Evolutionary conservation across 1,140 invertebrate species (phyloP).

Genomic region (Brachionus asplanchnoidis): DNA sequence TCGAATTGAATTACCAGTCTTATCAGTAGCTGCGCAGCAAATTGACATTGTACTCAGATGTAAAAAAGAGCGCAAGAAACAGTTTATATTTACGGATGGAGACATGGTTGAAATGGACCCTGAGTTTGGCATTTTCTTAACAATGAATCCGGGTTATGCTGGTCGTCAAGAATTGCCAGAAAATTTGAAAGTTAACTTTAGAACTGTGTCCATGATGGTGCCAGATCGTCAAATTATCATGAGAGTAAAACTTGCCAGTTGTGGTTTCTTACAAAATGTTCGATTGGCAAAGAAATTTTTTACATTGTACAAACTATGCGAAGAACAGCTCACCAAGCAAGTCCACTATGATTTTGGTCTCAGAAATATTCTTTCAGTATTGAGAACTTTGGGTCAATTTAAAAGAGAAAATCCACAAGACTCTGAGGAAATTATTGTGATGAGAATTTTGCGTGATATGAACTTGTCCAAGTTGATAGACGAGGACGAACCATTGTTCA

Average conservation of each 20-base stretch:
- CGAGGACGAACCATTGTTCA: constrained; percentile 91
- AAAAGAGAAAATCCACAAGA: constrained; percentile 84
- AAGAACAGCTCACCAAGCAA: constrained; percentile 94
- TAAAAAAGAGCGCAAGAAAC: constrained; percentile 81
- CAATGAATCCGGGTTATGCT: constrained; percentile 96
- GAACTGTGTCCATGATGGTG: constrained; percentile 97
- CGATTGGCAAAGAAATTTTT: constrained; percentile 90
- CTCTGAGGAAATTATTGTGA: constrained; percentile 88
- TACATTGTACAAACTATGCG: constrained; percentile 89
- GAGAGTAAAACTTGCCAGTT: constrained; percentile 88
- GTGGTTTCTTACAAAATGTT: constrained; percentile 91
- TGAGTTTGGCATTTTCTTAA: constrained; percentile 93
- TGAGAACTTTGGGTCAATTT: constrained; percentile 84
- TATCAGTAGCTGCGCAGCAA: constrained; percentile 94
- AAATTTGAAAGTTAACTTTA: constrained; percentile 93
- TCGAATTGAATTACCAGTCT: constrained; percentile 84
- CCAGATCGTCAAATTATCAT: constrained; percentile 95
- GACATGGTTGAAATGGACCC: constrained; percentile 85
- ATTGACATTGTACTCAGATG: constrained; percentile 83
- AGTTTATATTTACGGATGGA: constrained; percentile 87
- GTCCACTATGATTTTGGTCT: constrained; percentile 95
- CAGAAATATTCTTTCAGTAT: constrained; percentile 85
- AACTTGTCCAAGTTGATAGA: constrained; percentile 91
- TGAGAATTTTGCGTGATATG: constrained; percentile 91
- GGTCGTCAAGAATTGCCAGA: constrained; percentile 90